Percentiles rank a stretch among this genome's conserved stretches.
phyloP scores from a whole-genome alignment of 2,113 vertebrate species.

The Corythaeola cristata region DNA sequence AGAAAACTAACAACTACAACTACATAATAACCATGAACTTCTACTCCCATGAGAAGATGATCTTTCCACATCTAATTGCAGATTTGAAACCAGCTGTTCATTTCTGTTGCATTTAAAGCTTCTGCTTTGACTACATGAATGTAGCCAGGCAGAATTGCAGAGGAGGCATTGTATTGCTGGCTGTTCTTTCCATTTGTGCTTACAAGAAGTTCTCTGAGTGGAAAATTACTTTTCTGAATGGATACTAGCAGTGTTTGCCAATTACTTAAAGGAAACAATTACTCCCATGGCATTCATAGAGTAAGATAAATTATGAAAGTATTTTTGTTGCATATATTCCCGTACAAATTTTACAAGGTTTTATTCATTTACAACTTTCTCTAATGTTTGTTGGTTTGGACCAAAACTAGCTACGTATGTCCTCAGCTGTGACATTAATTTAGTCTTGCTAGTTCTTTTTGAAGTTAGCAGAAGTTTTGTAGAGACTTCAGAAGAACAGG shows the following conservation, averaged over 20 bases:
- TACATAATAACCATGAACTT: background rate
- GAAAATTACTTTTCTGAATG: slow-evolving; percentile 47
- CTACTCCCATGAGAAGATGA: background rate
- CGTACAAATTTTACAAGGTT: background rate
- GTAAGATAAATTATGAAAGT: background rate
- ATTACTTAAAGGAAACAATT: slow-evolving; percentile 18
- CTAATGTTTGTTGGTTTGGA: background rate
- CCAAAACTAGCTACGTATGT: background rate
- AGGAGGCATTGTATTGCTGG: background rate
- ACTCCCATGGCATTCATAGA: background rate
- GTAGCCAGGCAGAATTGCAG: background rate
- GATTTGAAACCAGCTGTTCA: slow-evolving; percentile 14
- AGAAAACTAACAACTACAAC: background rate
- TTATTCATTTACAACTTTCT: background rate
- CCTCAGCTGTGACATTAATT: background rate
- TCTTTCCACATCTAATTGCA: background rate
- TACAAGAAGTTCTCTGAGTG: background rate
- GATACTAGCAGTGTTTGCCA: background rate
- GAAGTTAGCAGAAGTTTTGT: background rate
- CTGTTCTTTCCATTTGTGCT: background rate
- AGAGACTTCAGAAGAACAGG: background rate
- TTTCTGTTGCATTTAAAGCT: slow-evolving; percentile 26
- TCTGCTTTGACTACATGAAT: background rate
- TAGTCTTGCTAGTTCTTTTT: background rate
- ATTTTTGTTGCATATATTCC: background rate